Evolutionary conservation across 2,888 invertebrate species (phyloP).

Genomic region (Lutraria lutraria): DNA sequence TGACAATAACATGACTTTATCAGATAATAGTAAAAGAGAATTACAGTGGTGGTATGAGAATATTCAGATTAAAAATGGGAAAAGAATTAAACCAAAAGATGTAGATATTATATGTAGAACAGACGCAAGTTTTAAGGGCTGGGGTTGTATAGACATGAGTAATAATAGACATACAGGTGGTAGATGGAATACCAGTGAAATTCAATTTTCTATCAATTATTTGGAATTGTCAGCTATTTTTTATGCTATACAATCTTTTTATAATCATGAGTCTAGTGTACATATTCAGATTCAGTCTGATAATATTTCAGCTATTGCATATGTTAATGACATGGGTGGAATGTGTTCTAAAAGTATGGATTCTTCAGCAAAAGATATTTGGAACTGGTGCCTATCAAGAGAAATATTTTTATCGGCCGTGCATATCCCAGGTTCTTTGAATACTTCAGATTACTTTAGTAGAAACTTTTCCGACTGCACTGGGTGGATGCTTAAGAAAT

Average conservation of each 20-base stretch:
- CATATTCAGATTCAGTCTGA: slow-evolving; percentile 45
- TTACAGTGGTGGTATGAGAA: slow-evolving; percentile 33
- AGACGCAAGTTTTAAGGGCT: slow-evolving; percentile 15
- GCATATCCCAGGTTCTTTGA: not conserved
- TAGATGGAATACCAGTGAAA: slow-evolving; percentile 58
- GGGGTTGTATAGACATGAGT: slow-evolving; percentile 17
- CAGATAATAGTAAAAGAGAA: too few relatives aligned
- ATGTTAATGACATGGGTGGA: slow-evolving; percentile 59
- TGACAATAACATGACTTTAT: not conserved
- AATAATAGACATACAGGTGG: not conserved
- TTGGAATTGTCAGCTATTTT: slow-evolving; percentile 41
- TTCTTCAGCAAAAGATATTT: not conserved
- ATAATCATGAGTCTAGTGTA: not conserved
- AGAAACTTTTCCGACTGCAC: too few relatives aligned
- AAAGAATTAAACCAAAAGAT: not conserved
- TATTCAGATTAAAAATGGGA: not conserved
- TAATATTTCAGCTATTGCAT: too few relatives aligned
- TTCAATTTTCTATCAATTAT: slow-evolving; percentile 43
- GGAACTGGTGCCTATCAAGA: not conserved
- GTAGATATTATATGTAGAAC: not conserved
- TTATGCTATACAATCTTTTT: slow-evolving; percentile 26
- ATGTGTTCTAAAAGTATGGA: not conserved
- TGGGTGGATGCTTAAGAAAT: too few relatives aligned
- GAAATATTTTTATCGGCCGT: not conserved
- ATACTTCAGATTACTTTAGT: too few relatives aligned